Conservation (phyloP, 2,888 invertebrate species). For the Agrilus biguttatus region DNA sequence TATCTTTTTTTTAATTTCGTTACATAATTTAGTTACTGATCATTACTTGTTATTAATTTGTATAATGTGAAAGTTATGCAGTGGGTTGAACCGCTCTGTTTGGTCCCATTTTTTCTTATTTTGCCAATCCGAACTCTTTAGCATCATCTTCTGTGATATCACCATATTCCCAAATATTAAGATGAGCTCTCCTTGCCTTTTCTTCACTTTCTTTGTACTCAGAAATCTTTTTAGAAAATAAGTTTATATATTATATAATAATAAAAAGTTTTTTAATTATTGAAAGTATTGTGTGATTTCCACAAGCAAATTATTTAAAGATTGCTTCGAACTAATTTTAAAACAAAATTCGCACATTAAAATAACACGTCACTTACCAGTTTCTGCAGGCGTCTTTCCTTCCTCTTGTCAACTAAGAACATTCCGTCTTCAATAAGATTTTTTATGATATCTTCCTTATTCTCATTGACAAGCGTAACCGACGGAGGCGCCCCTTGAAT, state of each 20-base stretch:
- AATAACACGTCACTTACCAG: constrained; percentile 37
- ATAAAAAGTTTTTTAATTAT: too few relatives aligned
- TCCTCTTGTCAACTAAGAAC: constrained; percentile 63
- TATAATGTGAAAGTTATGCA: too few relatives aligned
- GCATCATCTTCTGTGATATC: constrained; percentile 93
- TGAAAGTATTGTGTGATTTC: too few relatives aligned
- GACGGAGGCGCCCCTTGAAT: constrained; percentile 37
- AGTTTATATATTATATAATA: too few relatives aligned
- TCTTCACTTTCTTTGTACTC: constrained; percentile 80
- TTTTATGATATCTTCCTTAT: constrained; percentile 57
- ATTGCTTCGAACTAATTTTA: too few relatives aligned
- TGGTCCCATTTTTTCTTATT: constrained; percentile 4
- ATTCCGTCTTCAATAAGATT: constrained; percentile 75
- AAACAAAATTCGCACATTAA: too few relatives aligned
- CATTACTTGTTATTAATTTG: too few relatives aligned
- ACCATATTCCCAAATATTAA: constrained; percentile 96
- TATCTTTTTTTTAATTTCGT: too few relatives aligned
- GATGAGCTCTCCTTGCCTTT: constrained; percentile 69
- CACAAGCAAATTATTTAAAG: too few relatives aligned
- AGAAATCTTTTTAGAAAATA: constrained; percentile 33
- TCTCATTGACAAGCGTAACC: constrained; percentile 39
- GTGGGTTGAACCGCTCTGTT: constrained; percentile 5
- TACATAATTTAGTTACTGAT: too few relatives aligned
- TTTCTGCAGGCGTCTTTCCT: constrained; percentile 64
- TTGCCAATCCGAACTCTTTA: constrained; percentile 44